Percentiles rank a stretch among this genome's conserved stretches.
Evolutionary conservation across 2,113 vertebrate species (phyloP).

Genomic region (Propithecus coquereli): DNA sequence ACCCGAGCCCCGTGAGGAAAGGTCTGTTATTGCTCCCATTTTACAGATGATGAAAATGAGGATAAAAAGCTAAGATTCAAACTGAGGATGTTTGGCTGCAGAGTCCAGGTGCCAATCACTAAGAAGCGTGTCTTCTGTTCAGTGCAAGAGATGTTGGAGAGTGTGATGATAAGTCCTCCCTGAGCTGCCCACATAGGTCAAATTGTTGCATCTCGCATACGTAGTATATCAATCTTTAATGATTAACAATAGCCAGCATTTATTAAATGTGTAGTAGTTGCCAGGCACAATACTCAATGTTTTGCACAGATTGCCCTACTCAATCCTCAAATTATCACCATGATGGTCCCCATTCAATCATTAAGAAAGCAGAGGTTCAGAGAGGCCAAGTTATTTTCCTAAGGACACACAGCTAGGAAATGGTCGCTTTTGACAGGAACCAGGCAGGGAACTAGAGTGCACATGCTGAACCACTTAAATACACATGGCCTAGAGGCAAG

Average conservation of each 20-base stretch:
- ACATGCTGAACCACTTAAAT: too few species aligned
- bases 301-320: neutral
- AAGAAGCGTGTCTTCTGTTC: neutral
- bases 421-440: neutral
- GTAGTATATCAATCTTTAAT: neutral
- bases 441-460: neutral
- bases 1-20: neutral
- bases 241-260: neutral
- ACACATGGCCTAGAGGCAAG: neutral
- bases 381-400: neutral
- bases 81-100: neutral
- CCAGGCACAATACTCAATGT: neutral
- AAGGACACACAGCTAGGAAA: neutral
- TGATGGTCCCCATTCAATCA: neutral
- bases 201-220: neutral
- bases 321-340: neutral
- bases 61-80: neutral
- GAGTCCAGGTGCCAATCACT: neutral
- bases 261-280: neutral
- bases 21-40: neutral
- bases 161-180: neutral
- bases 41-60: neutral
- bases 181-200: neutral
- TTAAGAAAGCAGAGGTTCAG: neutral
- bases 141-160: fast-evolving